These are phyloP conservation scores for Drosophila mimica DNA, from an alignment of 2,888 invertebrate species.

Conservation along the genomic window DNA sequence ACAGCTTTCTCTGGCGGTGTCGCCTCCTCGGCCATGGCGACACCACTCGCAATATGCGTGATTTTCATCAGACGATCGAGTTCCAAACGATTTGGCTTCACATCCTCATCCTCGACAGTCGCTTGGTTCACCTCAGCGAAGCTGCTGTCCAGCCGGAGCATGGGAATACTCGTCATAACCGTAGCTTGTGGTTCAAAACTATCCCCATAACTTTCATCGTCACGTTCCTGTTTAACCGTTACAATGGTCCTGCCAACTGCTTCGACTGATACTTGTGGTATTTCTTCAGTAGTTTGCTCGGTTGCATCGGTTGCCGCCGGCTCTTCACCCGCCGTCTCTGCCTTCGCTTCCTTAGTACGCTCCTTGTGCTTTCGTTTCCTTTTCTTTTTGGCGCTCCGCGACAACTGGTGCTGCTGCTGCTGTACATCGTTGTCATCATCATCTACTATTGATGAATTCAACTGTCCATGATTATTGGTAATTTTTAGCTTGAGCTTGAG, in stretches of 20 bases:
- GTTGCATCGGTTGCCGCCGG: background rate
- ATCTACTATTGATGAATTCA: slow-evolving; percentile 83
- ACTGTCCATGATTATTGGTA: slow-evolving; percentile 84
- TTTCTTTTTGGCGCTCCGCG: slow-evolving; percentile 78
- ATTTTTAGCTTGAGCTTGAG: slow-evolving; percentile 83
- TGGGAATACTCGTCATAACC: slow-evolving; percentile 81
- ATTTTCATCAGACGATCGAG: slow-evolving; percentile 81
- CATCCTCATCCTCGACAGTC: slow-evolving; percentile 58
- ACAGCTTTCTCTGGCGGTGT: slow-evolving; percentile 41
- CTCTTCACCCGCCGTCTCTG: slow-evolving; percentile 21
- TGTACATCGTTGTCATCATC: slow-evolving; percentile 66
- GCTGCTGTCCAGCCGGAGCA: slow-evolving; percentile 73
- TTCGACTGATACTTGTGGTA: slow-evolving; percentile 1
- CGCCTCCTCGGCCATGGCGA: slow-evolving; percentile 67
- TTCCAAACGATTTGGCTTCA: slow-evolving; percentile 81
- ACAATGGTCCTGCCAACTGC: slow-evolving; percentile 38
- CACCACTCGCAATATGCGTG: slow-evolving; percentile 77
- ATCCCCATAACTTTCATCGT: slow-evolving; percentile 50
- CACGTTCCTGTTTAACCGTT: slow-evolving; percentile 76
- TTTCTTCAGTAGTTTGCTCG: slow-evolving; percentile 1
- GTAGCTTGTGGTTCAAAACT: slow-evolving; percentile 42
- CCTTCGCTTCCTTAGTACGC: slow-evolving; percentile 45
- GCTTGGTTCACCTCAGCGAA: slow-evolving; percentile 40
- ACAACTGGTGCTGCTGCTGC: slow-evolving; percentile 9
- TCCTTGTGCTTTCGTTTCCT: slow-evolving; percentile 81